Conservation (phyloP, 2,888 invertebrate species). For the Cryptophagus acutangulus region DNA sequence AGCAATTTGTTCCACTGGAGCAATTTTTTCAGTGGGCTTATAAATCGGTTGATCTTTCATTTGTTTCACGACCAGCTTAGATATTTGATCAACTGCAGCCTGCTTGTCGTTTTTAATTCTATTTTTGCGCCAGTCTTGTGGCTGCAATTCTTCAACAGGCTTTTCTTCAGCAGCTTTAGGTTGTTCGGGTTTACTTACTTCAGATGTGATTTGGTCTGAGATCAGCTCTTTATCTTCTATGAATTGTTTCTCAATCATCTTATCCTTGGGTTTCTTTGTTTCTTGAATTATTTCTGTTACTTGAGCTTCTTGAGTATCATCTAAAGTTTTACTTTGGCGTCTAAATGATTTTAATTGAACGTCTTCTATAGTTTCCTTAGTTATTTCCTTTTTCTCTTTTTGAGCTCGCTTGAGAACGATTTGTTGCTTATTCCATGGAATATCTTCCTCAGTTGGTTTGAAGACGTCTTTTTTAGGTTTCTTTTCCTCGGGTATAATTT, state of each 20-base stretch:
- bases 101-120: neutral
- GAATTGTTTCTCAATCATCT: too few species aligned
- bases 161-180: neutral
- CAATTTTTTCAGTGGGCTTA: slow-evolving; percentile 41
- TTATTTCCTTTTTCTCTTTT: slow-evolving; percentile 47
- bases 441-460: slow-evolving; percentile 10
- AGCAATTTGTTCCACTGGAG: slow-evolving; percentile 14
- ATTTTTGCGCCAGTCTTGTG: neutral
- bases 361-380: slow-evolving; percentile 27
- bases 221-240: too few species aligned
- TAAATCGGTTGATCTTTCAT: neutral
- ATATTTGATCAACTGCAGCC: neutral
- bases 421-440: slow-evolving; percentile 62
- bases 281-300: slow-evolving; percentile 15
- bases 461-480: slow-evolving; percentile 16
- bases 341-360: slow-evolving; percentile 26
- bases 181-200: neutral
- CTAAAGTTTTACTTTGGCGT: slow-evolving; percentile 5
- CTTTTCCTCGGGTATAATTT: neutral
- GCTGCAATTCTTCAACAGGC: neutral
- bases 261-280: too few species aligned
- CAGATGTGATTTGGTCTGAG: neutral
- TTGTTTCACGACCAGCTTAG: neutral
- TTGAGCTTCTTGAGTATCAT: slow-evolving; percentile 30
- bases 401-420: slow-evolving; percentile 49